These are phyloP conservation scores for Endomychus coccineus DNA, from an alignment of 2,888 invertebrate species.

Conservation along the genomic window DNA sequence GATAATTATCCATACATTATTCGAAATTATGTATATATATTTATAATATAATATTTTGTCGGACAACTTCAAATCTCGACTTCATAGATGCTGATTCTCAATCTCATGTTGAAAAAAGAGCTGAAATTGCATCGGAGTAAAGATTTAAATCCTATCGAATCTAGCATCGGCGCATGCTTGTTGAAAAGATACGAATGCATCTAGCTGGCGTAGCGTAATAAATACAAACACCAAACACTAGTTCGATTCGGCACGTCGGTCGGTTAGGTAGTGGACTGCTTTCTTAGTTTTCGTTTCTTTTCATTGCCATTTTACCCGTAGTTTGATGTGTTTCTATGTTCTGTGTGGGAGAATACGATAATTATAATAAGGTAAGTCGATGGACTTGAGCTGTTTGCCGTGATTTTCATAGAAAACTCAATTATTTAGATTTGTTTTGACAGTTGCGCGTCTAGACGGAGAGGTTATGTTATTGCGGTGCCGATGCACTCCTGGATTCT, in stretches of 20 bases:
- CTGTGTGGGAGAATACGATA: slow-evolving; percentile 28
- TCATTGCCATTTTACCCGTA: slow-evolving; percentile 19
- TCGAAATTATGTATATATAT: no score
- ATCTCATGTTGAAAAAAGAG: no score
- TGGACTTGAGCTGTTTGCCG: not conserved
- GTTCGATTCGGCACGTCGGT: slow-evolving; percentile 12
- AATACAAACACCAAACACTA: not conserved
- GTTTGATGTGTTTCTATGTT: slow-evolving; percentile 26
- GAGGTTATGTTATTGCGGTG: slow-evolving; percentile 14
- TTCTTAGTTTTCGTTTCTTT: slow-evolving; percentile 21
- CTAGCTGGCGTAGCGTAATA: slow-evolving; percentile 11
- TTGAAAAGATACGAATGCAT: slow-evolving; percentile 7
- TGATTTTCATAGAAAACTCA: not conserved
- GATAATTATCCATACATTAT: no score
- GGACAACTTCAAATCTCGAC: no score
- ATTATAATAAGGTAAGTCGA: slow-evolving; percentile 27
- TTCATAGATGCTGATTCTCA: no score
- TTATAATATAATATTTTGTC: no score
- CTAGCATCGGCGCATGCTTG: slow-evolving; percentile 14
- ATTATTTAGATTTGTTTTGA: slow-evolving; percentile 19
- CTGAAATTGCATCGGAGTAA: no score
- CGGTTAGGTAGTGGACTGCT: slow-evolving; percentile 10
- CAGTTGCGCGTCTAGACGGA: slow-evolving; percentile 17
- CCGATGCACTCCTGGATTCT: no score
- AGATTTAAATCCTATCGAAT: no score